Conservation (phyloP, 2,113 vertebrate species). For the Misgurnus anguillicaudatus region DNA sequence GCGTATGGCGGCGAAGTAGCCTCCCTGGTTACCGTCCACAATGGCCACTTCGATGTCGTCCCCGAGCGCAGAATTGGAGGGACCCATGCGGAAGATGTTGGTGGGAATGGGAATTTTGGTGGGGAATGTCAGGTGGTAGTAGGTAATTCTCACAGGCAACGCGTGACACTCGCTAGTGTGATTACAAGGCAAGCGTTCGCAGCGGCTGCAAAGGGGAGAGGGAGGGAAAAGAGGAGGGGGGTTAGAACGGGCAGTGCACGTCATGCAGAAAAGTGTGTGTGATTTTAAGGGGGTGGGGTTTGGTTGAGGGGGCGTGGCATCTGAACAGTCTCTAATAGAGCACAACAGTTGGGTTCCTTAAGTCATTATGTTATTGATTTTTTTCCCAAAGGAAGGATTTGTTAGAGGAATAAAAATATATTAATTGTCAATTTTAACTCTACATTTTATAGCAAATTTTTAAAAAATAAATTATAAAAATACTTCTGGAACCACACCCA, state of each 20-base stretch:
- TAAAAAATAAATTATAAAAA: no score
- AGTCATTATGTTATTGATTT: no score
- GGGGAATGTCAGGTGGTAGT: slow-evolving; percentile 97
- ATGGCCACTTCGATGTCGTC: slow-evolving; percentile 90
- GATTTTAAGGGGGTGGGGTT: slow-evolving; percentile 16
- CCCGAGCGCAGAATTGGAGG: slow-evolving; percentile 81
- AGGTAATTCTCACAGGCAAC: slow-evolving; percentile 96
- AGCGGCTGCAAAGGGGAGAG: slow-evolving; percentile 90
- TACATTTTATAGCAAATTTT: no score
- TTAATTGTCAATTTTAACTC: no score
- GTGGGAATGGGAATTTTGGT: slow-evolving; percentile 92
- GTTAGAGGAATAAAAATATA: no score
- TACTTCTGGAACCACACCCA: no score
- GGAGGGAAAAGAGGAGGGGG: slow-evolving; percentile 37
- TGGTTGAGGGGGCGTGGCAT: slow-evolving; percentile 13
- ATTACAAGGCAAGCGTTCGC: slow-evolving; percentile 98
- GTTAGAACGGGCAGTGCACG: slow-evolving; percentile 69
- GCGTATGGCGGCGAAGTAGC: slow-evolving; percentile 84
- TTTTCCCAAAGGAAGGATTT: no score
- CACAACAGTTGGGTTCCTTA: no score
- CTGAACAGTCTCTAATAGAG: background rate
- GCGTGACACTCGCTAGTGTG: slow-evolving; percentile 91
- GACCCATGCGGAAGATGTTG: slow-evolving; percentile 97
- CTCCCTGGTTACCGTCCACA: slow-evolving; percentile 86
- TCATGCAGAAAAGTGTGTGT: slow-evolving; percentile 67